phyloP scores from a whole-genome alignment of 2,797 vertebrate species.

The Etheostoma perlongum region DNA sequence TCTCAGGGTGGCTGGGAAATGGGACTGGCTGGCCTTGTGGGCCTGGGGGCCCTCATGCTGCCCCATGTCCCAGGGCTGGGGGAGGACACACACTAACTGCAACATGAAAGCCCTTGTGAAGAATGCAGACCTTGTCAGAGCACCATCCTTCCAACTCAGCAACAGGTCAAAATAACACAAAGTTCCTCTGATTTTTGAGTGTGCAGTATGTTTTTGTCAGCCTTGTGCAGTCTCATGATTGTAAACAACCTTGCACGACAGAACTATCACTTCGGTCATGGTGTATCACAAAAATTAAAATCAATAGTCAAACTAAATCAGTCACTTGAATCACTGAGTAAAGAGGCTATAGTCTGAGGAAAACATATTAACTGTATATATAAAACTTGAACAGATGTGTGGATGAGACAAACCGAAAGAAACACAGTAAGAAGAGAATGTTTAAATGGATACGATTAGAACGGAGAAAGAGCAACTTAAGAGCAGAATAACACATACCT shows the following conservation, averaged over 20 bases:
- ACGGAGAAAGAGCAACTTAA: constrained; percentile 28
- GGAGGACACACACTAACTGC: constrained; percentile 74
- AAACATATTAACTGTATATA: not conserved
- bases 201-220: constrained; percentile 60
- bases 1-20: constrained; percentile 80
- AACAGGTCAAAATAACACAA: constrained; percentile 71
- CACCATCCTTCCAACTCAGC: constrained; percentile 65
- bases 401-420: constrained; percentile 7
- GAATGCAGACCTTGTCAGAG: constrained; percentile 72
- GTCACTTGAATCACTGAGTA: not conserved
- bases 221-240: constrained; percentile 14
- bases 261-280: not conserved
- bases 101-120: constrained; percentile 77
- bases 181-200: constrained; percentile 62
- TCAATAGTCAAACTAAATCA: not conserved
- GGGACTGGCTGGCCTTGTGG: constrained; percentile 74
- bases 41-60: constrained; percentile 66
- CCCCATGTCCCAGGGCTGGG: constrained; percentile 64
- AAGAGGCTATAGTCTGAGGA: not conserved
- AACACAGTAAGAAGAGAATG: constrained; percentile 1
- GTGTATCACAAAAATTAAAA: not conserved
- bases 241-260: not conserved
- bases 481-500: constrained; percentile 34
- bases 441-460: constrained; percentile 27
- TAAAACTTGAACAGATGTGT: not conserved